Conservation (phyloP, 2,888 invertebrate genomes). For the Ellobium chinense region DNA sequence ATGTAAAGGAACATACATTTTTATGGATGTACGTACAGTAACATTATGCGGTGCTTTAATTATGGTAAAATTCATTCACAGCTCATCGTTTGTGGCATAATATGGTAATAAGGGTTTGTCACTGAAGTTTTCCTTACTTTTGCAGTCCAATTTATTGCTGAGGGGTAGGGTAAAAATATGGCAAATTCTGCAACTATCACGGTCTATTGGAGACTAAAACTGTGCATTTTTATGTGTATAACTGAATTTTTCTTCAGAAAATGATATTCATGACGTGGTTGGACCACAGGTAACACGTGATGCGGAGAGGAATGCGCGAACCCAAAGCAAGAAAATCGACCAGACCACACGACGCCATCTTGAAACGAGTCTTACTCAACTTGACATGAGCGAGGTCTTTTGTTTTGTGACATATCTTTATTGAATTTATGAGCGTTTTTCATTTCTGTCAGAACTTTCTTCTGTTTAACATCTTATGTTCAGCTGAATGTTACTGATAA, state of each 20-base stretch:
- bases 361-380: slow-evolving; percentile 41
- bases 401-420: slow-evolving; percentile 8
- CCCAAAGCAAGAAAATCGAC: slow-evolving; percentile 26
- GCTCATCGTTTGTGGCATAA: no score
- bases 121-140: no score
- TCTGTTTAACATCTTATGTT: no score
- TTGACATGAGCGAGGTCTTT: slow-evolving; percentile 65
- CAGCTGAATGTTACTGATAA: no score
- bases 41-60: neutral
- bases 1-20: slow-evolving; percentile 29
- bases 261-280: slow-evolving; percentile 54
- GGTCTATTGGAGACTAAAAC: no score
- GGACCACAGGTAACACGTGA: slow-evolving; percentile 61
- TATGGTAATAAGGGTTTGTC: no score
- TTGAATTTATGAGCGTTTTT: slow-evolving; percentile 15
- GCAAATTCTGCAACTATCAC: no score
- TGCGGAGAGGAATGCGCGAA: slow-evolving; percentile 63
- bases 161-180: no score
- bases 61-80: no score
- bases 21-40: slow-evolving; percentile 45
- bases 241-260: slow-evolving; percentile 37
- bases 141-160: no score
- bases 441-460: no score
- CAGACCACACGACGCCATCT: slow-evolving; percentile 42
- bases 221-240: neutral